phyloP scores from a whole-genome alignment of 2,888 invertebrate genomes.

The Argynnis bischoffii region DNA sequence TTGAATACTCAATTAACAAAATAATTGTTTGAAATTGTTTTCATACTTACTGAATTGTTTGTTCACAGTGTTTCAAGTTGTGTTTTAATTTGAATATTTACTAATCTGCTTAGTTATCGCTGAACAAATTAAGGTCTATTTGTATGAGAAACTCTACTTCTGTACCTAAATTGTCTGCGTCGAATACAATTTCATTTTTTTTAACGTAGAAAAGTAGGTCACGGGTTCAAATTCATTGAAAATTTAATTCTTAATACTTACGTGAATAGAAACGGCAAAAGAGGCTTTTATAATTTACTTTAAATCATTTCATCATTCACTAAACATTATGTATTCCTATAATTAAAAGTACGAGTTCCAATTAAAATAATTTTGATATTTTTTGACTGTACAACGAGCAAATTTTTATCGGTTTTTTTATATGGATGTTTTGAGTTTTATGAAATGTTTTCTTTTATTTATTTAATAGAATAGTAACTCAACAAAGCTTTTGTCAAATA shows the following conservation, averaged over 20 bases:
- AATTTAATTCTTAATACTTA: too few relatives aligned
- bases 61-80: constrained; percentile 15
- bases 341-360: background rate
- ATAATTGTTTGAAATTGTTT: constrained; percentile 17
- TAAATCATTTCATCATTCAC: too few relatives aligned
- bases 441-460: background rate
- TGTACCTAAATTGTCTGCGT: background rate
- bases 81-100: constrained; percentile 19
- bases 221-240: too few relatives aligned
- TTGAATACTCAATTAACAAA: constrained; percentile 19
- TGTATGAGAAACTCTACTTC: background rate
- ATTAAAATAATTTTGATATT: too few relatives aligned
- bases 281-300: too few relatives aligned
- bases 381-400: too few relatives aligned
- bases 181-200: background rate
- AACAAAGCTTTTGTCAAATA: constrained; percentile 17
- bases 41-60: constrained; percentile 17
- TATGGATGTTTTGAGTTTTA: too few relatives aligned
- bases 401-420: too few relatives aligned
- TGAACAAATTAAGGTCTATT: constrained; percentile 15
- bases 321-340: background rate
- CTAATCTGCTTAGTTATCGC: constrained; percentile 19
- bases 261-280: too few relatives aligned
- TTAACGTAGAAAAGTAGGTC: background rate
- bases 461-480: background rate